Evolutionary conservation across 2,113 vertebrate species (phyloP), one percentile per base, ranked within the genome.

Genomic region (Ciconia stormi): DNA sequence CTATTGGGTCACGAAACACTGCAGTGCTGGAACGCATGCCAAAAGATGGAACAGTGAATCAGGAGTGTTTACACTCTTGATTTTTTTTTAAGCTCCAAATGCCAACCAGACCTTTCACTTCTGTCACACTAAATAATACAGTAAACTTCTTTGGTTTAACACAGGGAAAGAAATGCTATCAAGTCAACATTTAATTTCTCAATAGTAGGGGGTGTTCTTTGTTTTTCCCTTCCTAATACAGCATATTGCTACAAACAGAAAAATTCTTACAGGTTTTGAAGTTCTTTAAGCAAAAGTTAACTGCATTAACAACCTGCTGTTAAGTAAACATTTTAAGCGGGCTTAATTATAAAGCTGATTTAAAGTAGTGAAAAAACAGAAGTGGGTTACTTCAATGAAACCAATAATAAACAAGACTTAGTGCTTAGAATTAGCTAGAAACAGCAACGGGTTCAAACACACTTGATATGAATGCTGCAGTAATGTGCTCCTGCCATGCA

Each of bases 51-150:
- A 77, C 47, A 72, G 66, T 17, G 25, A 71, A 73, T 36, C 76
- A 90, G 44, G 66, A 89, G 91, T 78, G 71, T 52, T 95, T 94
- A 96, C 88, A 95, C 93, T 87, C 89, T 8, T 38, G 32, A 61
- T 70, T 36, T 23, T 65, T 65, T 73, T 59, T 73, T 14, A 65
- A 63, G 40, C n/a, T 80, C 65, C 66, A 91, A 94, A 90, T n/a
- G 62, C 34, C 76, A 89, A 47, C 30, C 89, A 85, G n/a, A 63
- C 55, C 52, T 95, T 62, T 52, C 42, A 36, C 40, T 89, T 70
- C 52, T 17, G 5, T 21, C 46, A 56, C 9, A 46, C 38, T 66
- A n/a, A 87, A 61, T 16, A 71, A 47, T 6, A 61, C 20, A 61
- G 78, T 56, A 89, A 89, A n/a, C 7, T 18, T 26, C 40, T 70